phyloP scores from a whole-genome alignment of 2,888 invertebrate genomes.

The Eupithecia pulchellata region DNA sequence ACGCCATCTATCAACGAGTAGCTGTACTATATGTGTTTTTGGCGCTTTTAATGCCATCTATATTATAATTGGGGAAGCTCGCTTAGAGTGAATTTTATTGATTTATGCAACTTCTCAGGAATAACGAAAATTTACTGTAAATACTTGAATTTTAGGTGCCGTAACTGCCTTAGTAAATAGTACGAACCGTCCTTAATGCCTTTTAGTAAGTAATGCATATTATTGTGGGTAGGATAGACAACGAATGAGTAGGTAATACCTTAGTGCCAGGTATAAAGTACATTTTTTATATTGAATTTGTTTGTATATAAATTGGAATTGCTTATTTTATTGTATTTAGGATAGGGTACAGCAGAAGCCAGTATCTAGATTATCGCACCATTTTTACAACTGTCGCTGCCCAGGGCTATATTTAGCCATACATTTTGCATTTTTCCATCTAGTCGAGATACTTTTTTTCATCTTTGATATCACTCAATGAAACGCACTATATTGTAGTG shows the following conservation, averaged over 20 bases:
- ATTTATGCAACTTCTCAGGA: conserved; percentile 23
- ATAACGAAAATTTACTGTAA: conserved; percentile 42
- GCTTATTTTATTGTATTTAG: conserved; percentile 43
- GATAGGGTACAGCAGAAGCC: conserved; percentile 35
- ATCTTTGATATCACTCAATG: conserved; percentile 42
- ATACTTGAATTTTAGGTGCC: conserved; percentile 63
- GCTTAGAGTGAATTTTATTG: conserved; percentile 24
- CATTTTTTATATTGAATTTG: conserved; percentile 58
- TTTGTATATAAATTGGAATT: conserved; percentile 47
- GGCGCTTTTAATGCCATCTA: conserved; percentile 22
- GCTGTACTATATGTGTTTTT: conserved; percentile 36
- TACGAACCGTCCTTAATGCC: conserved; percentile 78
- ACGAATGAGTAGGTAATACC: conserved; percentile 58
- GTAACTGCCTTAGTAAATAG: conserved; percentile 76
- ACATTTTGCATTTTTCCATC: conserved; percentile 60
- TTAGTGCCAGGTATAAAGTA: conserved; percentile 78
- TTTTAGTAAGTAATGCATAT: conserved; percentile 57
- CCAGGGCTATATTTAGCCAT: conserved; percentile 43
- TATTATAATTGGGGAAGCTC: conserved; percentile 13
- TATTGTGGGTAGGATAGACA: conserved; percentile 71
- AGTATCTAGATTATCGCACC: conserved; percentile 31
- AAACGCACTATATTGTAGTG: conserved; percentile 56
- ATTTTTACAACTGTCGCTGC: conserved; percentile 37
- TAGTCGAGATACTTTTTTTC: conserved; percentile 60
- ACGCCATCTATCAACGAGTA: conserved; percentile 60